Percentiles rank a stretch among this genome's conserved stretches.
Conservation (phyloP, 2,113 vertebrate species). For the Gadus chalcogrammus region DNA sequence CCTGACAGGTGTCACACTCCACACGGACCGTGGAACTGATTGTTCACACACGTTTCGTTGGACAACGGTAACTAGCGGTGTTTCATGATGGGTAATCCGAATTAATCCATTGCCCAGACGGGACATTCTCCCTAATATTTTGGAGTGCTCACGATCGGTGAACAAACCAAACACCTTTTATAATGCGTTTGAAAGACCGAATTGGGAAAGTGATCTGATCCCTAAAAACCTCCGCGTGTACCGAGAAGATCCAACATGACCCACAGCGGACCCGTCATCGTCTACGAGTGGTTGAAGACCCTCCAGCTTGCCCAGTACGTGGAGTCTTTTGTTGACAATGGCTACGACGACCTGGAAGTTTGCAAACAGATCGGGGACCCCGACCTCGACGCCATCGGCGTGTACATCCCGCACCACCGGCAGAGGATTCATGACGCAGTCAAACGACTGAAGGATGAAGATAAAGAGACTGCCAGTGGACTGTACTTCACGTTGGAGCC, state of each 20-base stretch:
- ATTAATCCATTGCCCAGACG: constrained; percentile 10
- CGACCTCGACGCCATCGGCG: constrained; percentile 96
- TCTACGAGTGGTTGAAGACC: constrained; percentile 94
- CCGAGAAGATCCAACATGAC: constrained; percentile 69
- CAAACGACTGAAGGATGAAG: constrained; percentile 84
- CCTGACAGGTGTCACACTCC: constrained; percentile 48
- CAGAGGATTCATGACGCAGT: constrained; percentile 90
- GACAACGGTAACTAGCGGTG: background rate
- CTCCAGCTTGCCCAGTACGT: constrained; percentile 92
- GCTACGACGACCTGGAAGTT: constrained; percentile 97
- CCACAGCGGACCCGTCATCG: constrained; percentile 84
- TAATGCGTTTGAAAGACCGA: constrained; percentile 44
- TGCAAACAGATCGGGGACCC: constrained; percentile 97
- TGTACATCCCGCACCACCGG: constrained; percentile 85
- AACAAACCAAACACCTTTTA: constrained; percentile 1
- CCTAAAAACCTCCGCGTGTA: constrained; percentile 21
- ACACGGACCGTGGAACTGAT: background rate
- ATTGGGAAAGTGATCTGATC: constrained; percentile 46
- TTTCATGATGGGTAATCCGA: constrained; percentile 19
- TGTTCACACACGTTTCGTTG: background rate
- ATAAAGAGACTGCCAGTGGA: constrained; percentile 80
- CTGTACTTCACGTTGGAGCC: constrained; percentile 96
- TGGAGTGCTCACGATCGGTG: background rate
- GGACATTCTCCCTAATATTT: background rate
- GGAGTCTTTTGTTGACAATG: constrained; percentile 94